Evolutionary conservation across 2,888 invertebrate genomes (phyloP).

Genomic region (Oasisia sp.): DNA sequence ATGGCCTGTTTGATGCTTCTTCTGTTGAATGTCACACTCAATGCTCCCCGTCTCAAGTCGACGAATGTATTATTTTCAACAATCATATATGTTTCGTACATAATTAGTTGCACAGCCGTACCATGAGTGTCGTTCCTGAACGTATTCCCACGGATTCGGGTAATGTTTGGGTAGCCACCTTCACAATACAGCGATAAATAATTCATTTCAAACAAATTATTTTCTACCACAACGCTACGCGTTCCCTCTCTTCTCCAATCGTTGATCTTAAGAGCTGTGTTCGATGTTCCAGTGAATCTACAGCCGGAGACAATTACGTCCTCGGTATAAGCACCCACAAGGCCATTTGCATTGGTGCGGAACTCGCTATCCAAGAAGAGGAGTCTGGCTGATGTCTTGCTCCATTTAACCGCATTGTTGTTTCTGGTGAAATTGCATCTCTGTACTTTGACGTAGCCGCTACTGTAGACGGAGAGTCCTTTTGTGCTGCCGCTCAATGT

Average conservation of each 20-base stretch:
- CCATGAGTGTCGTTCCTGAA: neutral
- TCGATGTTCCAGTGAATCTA: neutral
- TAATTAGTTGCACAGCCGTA: neutral
- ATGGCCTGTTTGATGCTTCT: neutral
- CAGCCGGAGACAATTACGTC: neutral
- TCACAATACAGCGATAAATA: neutral
- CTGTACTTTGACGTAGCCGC: neutral
- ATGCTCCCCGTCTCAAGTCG: neutral
- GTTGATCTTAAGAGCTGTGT: neutral
- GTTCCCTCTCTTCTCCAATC: neutral
- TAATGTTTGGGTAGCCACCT: neutral
- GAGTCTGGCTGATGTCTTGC: neutral
- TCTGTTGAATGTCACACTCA: neutral
- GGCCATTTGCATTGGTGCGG: neutral
- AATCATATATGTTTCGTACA: neutral
- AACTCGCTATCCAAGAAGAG: neutral
- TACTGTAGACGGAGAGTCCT: neutral
- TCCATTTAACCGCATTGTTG: neutral
- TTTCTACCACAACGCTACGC: neutral
- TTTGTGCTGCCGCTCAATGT: neutral
- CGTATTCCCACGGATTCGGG: neutral
- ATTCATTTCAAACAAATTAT: neutral
- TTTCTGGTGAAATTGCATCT: neutral
- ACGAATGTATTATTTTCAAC: slow-evolving; percentile 5
- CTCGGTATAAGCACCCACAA: neutral